phyloP scores from a whole-genome alignment of 2,888 invertebrate genomes.

The Hymenopus coronatus region DNA sequence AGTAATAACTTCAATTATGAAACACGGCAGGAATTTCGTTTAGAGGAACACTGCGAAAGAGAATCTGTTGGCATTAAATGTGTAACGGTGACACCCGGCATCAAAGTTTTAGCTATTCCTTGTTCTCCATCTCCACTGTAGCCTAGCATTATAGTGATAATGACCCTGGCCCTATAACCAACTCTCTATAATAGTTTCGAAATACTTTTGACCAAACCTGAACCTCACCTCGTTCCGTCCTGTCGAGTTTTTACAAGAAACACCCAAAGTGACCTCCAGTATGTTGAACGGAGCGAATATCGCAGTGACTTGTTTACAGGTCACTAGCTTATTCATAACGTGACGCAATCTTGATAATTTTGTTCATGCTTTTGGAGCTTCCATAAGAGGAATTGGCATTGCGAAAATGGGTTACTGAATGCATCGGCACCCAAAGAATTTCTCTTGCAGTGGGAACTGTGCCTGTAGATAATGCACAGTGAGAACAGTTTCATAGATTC shows the following conservation, averaged over 20 bases:
- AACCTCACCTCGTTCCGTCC: neutral
- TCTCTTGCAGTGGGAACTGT: neutral
- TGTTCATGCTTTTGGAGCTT: neutral
- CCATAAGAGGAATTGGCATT: no score
- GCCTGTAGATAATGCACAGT: neutral
- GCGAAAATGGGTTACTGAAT: neutral
- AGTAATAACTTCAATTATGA: no score
- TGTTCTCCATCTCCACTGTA: no score
- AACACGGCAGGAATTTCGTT: no score
- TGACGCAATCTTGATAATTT: neutral
- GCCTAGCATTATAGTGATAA: neutral
- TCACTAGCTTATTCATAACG: neutral
- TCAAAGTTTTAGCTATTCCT: no score
- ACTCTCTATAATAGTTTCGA: neutral
- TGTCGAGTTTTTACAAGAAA: neutral
- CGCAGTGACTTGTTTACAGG: neutral
- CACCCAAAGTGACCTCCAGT: neutral
- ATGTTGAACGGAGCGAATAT: neutral
- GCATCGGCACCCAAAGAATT: neutral
- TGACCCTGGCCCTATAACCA: neutral
- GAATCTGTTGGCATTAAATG: no score
- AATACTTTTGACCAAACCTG: neutral
- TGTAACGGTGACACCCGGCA: no score
- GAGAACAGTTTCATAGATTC: neutral
- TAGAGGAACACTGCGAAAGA: no score